Conservation (phyloP, 2,888 invertebrate genomes). For the Proisotoma minuta region DNA sequence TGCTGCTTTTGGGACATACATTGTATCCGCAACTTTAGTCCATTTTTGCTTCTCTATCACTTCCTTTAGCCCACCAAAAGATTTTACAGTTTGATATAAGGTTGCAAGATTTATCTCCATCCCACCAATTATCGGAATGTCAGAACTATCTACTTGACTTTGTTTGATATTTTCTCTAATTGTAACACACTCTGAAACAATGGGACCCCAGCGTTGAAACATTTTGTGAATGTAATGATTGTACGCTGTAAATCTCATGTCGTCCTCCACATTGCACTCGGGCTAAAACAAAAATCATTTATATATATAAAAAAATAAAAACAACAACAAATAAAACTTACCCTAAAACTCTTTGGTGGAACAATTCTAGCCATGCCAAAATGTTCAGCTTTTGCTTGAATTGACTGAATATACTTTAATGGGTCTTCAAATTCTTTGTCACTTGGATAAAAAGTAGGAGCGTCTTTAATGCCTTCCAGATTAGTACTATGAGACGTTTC, state of each 20-base stretch:
- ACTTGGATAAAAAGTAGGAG: slow-evolving; percentile 73
- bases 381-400: slow-evolving; percentile 67
- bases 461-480: slow-evolving; percentile 54
- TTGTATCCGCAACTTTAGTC: slow-evolving; percentile 80
- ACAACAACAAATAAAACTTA: slow-evolving; percentile 43
- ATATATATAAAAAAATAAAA: slow-evolving; percentile 30
- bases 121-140: slow-evolving; percentile 63
- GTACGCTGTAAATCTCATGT: slow-evolving; percentile 77
- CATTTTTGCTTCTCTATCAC: slow-evolving; percentile 84
- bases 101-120: slow-evolving; percentile 85
- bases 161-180: slow-evolving; percentile 55
- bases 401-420: slow-evolving; percentile 73
- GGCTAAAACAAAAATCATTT: slow-evolving; percentile 54
- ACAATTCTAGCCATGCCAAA: slow-evolving; percentile 84
- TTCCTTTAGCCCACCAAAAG: slow-evolving; percentile 76
- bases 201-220: slow-evolving; percentile 82
- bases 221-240: slow-evolving; percentile 87
- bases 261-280: slow-evolving; percentile 75
- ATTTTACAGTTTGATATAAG: slow-evolving; percentile 77
- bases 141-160: slow-evolving; percentile 35
- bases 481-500: not conserved
- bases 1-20: slow-evolving; percentile 74
- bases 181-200: slow-evolving; percentile 74
- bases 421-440: slow-evolving; percentile 83
- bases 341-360: slow-evolving; percentile 71